Base-by-base conservation (phyloP, 2,113 vertebrate genomes). In the Pithys albifrons region DNA sequence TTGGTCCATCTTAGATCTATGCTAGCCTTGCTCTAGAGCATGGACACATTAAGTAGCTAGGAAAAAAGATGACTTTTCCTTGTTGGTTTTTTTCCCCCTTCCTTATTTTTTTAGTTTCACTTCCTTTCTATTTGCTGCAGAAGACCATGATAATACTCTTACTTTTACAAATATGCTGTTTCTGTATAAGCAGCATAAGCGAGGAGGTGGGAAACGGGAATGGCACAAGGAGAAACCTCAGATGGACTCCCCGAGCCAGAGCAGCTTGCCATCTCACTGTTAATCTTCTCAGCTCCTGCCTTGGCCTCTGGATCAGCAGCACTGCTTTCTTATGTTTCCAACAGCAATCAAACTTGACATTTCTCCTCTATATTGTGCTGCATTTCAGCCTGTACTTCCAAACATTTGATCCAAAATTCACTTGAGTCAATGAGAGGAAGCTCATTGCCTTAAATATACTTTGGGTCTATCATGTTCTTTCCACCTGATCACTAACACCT, bases 281-380 rank as follows among this genome's bases (percentile, higher is more conserved):
- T 94, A 93, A 96, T 94, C 91, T 76, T 51, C 88, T 93, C 78
- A 89, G 74, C 89, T 87, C 49, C 87, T 79, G 81, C 74, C 70
- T 88, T 0, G 0, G 62, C 85, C 91, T 66, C 90, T 88, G 48
- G 55, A 95, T 46, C 67, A 77, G 33, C 81, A 85, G 43, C 37
- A 35, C 23, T 64, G 59, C 93, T 96, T 94, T 91, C 88, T 90
- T 77, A 73, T 2, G 5, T 33, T 94, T 96, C 93, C 91, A 94
- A 33, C 71, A 94, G 64, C 85, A 73, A 85, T 91, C 93, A 94
- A 55, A 86, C 59, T 83, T 83, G 71, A 94, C 85, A 35, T 64
- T 95, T 93, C 75, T 83, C 75, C 43, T 77, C 88, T 64, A 41
- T 19, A 41, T 37, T 83, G 48, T 67, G 24, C n/a, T 55, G 29